A percentile compares a stretch with the other conserved stretches of the same genome.
Conservation (phyloP, 2,113 vertebrate genomes). For the Alosa alosa region DNA sequence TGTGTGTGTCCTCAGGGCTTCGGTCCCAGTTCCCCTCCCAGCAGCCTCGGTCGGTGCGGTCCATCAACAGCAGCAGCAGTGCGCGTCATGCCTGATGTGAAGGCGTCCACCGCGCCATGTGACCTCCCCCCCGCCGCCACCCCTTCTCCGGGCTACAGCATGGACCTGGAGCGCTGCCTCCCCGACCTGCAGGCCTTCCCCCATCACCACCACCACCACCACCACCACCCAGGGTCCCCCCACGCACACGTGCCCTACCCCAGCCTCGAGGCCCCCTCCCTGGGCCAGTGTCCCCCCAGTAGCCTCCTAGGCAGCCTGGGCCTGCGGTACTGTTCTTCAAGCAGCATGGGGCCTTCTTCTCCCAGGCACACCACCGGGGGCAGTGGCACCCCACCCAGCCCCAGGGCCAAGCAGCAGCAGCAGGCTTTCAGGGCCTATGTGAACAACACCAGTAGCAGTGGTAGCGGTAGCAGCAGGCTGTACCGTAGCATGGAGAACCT, state of each 20-base stretch:
- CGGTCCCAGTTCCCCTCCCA: constrained; percentile 41
- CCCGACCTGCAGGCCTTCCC: constrained; percentile 63
- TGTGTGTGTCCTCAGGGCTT: constrained; percentile 53
- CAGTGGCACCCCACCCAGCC: constrained; percentile 43
- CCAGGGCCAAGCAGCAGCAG: constrained; percentile 30
- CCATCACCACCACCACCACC: constrained; percentile 29
- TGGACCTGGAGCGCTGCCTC: constrained; percentile 75
- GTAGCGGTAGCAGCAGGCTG: constrained; percentile 60
- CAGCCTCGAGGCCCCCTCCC: constrained; percentile 59
- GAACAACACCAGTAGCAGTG: not conserved
- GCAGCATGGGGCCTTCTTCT: constrained; percentile 61
- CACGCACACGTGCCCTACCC: constrained; percentile 55
- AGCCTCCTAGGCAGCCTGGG: constrained; percentile 75
- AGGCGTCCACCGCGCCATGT: constrained; percentile 65
- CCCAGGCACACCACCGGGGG: constrained; percentile 62
- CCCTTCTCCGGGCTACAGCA: constrained; percentile 68
- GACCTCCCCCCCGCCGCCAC: constrained; percentile 71
- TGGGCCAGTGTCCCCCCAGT: constrained; percentile 60
- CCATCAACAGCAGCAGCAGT: constrained; percentile 40
- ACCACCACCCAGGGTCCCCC: constrained; percentile 27
- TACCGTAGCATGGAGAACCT: constrained; percentile 88
- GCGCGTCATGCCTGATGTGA: constrained; percentile 73
- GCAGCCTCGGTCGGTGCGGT: constrained; percentile 23
- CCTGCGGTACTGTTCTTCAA: constrained; percentile 71
- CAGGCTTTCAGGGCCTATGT: constrained; percentile 25